Evolutionary conservation across 2,888 invertebrate genomes (phyloP), one percentile per base, ranked within the genome.

Genomic region (Lithosia quadra): DNA sequence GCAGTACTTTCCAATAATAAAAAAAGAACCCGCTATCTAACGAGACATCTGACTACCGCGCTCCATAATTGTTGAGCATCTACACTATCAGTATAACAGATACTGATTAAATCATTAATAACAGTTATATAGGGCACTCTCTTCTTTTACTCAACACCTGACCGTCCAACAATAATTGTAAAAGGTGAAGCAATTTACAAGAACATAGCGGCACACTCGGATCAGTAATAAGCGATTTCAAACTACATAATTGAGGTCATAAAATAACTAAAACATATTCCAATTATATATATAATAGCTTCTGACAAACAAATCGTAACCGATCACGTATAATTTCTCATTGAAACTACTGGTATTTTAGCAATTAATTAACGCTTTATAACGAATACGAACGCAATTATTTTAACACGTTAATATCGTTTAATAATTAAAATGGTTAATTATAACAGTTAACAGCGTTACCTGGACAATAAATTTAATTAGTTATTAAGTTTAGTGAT

Each of bases 401-500:
- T 63, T 7, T 63, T 34, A 63, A 34, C 63, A 55, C 55, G 22
- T 43, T 55, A 58, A 39, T 58, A 64, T 60, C 63, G 33, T 9
- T 15, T 33, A 34, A 33, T 21, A 43, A 55, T n/a, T 58, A 56
- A 11, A 62, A 53, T 49, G 49, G 49, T 43, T 21, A 56, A 57
- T 15, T 24, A 53, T 61, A 55, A 68, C 58, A 64, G 65, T 73
- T 71, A 69, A 53, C 18, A 63, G 53, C 60, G 66, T 63, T 66
- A 71, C 71, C 59, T 68, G 62, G 65, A 69, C 59, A 69, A 73
- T 79, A 75, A 68, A 76, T 77, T 77, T 75, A 72, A 72, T 0
- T 49, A 68, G 74, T 68, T 73, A 80, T 71, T 72, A 80, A 80
- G 71, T 79, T 81, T 79, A 72, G 79, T 81, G 80, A 75, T 81